Evolutionary conservation across 92 coral and sea anemone species (phyloP).

Genomic region (Bergia puertoricense): DNA sequence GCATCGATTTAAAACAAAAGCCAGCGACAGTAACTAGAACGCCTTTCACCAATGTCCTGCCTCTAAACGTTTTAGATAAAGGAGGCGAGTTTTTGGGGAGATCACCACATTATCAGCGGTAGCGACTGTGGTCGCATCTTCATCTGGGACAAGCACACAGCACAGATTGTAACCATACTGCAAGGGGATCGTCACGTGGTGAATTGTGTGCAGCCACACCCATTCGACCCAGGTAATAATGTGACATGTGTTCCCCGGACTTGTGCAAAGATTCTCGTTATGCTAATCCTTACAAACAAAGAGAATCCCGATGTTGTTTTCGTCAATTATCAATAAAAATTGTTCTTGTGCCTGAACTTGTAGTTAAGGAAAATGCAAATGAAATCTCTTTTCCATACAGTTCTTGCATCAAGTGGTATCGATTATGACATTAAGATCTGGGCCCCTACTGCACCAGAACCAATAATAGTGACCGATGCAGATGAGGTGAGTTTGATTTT

Average conservation of each 20-base stretch:
- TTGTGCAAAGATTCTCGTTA: too few relatives aligned
- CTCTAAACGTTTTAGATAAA: constrained; percentile 67
- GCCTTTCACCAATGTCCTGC: background rate
- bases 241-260: too few relatives aligned
- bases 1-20: too few relatives aligned
- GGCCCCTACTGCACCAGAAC: constrained; percentile 78
- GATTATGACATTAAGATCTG: constrained; percentile 96
- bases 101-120: constrained; percentile 85
- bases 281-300: too few relatives aligned
- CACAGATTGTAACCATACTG: constrained; percentile 86
- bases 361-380: background rate
- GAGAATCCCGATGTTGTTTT: too few relatives aligned
- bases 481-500: constrained; percentile 67
- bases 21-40: too few relatives aligned
- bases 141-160: constrained; percentile 91
- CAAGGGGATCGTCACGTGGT: constrained; percentile 98
- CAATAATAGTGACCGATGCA: constrained; percentile 59
- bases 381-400: constrained; percentile 39
- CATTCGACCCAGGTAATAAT: constrained; percentile 82
- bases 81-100: constrained; percentile 97
- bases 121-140: constrained; percentile 99
- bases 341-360: too few relatives aligned
- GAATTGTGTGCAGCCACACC: constrained; percentile 99
- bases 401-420: constrained; percentile 96
- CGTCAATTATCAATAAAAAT: too few relatives aligned